phyloP scores from a whole-genome alignment of 2,888 invertebrate species.

The Ptychoptera albimana region DNA sequence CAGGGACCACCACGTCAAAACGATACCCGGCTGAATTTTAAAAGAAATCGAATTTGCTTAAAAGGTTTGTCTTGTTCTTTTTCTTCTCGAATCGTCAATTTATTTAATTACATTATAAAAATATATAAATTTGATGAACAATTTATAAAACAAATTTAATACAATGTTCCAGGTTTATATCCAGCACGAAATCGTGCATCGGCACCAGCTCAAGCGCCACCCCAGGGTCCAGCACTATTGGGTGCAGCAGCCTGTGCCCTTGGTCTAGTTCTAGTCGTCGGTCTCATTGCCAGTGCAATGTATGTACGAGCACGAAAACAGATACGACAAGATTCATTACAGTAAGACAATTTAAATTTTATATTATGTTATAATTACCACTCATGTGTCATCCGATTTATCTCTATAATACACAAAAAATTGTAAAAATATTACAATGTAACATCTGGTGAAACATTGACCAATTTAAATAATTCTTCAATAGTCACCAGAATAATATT shows the following conservation, averaged over 20 bases:
- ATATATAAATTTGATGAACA: not conserved
- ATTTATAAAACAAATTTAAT: not conserved
- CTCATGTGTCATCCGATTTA: not conserved
- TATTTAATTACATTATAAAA: too few relatives aligned
- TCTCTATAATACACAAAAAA: not conserved
- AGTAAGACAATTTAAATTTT: constrained; percentile 19
- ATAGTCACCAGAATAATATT: too few relatives aligned
- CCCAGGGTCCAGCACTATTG: constrained; percentile 52
- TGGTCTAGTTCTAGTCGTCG: constrained; percentile 30
- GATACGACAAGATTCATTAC: constrained; percentile 27
- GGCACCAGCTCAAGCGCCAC: constrained; percentile 47
- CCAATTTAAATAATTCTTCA: too few relatives aligned
- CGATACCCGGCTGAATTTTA: constrained; percentile 58
- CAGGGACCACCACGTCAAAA: constrained; percentile 56
- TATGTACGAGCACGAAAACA: constrained; percentile 29
- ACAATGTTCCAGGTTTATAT: constrained; percentile 23
- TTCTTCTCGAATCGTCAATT: too few relatives aligned
- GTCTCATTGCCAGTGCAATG: constrained; percentile 29
- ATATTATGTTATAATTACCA: too few relatives aligned
- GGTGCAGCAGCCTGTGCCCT: constrained; percentile 72
- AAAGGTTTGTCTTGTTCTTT: constrained; percentile 40
- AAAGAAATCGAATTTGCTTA: constrained; percentile 74
- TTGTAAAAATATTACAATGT: too few relatives aligned
- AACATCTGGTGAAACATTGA: too few relatives aligned
- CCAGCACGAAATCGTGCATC: constrained; percentile 32